phyloP scores from a whole-genome alignment of 2,113 vertebrate species.

The Bos indicus region DNA sequence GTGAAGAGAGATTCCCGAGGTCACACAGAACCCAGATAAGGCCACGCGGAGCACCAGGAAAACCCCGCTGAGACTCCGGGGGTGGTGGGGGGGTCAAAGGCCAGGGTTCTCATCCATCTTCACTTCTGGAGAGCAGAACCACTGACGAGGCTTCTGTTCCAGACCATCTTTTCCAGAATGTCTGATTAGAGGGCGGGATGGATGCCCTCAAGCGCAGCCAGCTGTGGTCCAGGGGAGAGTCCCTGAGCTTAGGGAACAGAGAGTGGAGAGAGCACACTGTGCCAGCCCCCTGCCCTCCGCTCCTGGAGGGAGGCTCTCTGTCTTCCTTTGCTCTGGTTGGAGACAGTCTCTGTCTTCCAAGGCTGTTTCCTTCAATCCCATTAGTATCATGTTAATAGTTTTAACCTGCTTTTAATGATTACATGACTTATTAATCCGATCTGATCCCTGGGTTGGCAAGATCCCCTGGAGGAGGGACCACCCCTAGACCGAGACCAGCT shows the following conservation, averaged over 20 bases:
- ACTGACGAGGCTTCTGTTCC: background rate
- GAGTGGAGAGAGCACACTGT: fast-evolving
- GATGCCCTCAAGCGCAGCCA: background rate
- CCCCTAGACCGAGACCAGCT: background rate
- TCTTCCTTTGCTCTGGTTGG: background rate
- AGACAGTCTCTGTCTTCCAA: background rate
- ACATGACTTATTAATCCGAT: background rate
- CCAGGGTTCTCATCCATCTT: background rate
- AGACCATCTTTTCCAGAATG: background rate
- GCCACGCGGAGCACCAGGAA: background rate
- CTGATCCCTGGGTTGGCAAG: background rate
- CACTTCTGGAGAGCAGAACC: background rate
- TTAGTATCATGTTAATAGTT: background rate
- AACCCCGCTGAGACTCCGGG: background rate
- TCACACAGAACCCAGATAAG: background rate
- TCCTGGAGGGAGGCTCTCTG: background rate
- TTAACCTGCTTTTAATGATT: background rate
- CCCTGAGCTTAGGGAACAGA: background rate
- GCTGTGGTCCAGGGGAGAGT: fast-evolving
- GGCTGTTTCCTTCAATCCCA: background rate
- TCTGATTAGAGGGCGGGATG: background rate
- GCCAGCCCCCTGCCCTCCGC: background rate
- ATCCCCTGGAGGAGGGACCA: background rate
- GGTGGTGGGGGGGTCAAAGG: background rate
- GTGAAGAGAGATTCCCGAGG: background rate